These are phyloP conservation scores for Ianthella basta DNA, from an alignment of 37 sponge, comb jelly and placozoan species.

Conservation along the genomic window DNA sequence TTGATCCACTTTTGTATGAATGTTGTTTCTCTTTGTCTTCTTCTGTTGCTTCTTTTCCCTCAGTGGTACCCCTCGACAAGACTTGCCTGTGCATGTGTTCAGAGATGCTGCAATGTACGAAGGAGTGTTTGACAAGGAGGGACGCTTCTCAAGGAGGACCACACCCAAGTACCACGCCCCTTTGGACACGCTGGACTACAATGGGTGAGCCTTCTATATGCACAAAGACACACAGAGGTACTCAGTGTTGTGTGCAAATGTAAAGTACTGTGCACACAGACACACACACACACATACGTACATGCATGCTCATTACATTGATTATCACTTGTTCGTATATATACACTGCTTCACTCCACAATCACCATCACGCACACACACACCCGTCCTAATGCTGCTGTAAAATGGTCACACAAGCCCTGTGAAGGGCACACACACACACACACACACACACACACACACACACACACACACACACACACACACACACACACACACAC, in stretches of 20 bases:
- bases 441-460: no score
- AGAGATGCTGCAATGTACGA: slow-evolving; percentile 87
- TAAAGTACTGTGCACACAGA: no score
- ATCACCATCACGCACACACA: neutral
- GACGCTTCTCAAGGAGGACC: slow-evolving; percentile 48
- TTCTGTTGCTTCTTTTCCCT: neutral
- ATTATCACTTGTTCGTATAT: no score
- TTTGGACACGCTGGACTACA: slow-evolving; percentile 62
- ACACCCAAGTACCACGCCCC: slow-evolving; percentile 73
- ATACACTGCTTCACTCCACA: neutral
- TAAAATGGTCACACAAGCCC: no score
- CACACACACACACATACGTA: no score
- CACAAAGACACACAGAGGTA: neutral
- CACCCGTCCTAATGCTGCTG: no score
- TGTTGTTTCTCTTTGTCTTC: neutral
- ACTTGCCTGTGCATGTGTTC: slow-evolving; percentile 76
- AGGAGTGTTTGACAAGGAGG: slow-evolving; percentile 89
- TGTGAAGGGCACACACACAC: no score
- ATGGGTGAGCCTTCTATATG: slow-evolving; percentile 55
- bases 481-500: no score
- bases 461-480: no score
- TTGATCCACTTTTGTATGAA: neutral
- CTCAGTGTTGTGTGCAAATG: neutral
- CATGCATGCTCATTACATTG: neutral
- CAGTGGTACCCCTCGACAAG: slow-evolving; percentile 89